These are phyloP conservation scores for Poecilia velifera DNA, from an alignment of 2,797 vertebrate genomes.

Conservation along the genomic window DNA sequence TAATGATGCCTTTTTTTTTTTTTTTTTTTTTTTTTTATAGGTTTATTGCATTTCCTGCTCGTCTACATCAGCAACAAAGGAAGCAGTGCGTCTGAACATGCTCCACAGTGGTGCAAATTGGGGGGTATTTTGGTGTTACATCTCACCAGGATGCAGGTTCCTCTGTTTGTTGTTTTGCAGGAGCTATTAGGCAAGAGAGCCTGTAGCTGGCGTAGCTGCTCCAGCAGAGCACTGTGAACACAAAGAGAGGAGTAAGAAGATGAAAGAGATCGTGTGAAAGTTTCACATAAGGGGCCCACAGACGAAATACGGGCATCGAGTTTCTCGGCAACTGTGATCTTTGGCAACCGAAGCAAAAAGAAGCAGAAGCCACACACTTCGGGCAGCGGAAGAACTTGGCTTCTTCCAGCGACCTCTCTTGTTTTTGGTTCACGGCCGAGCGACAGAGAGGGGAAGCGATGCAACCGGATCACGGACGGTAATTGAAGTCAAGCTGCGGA, in stretches of 20 bases:
- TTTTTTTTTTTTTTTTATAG: neutral
- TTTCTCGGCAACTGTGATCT: slow-evolving; percentile 29
- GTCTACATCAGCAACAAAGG: slow-evolving; percentile 10
- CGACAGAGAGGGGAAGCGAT: slow-evolving; percentile 1
- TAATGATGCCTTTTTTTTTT: slow-evolving; percentile 17
- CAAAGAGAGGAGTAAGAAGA: slow-evolving; percentile 32
- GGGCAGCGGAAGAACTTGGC: neutral
- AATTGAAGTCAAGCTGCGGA: neutral
- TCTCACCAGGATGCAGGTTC: slow-evolving; percentile 89
- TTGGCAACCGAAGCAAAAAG: slow-evolving; percentile 15
- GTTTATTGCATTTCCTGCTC: neutral
- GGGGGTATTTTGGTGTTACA: slow-evolving; percentile 3
- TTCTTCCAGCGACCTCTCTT: slow-evolving; percentile 16
- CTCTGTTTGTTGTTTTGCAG: slow-evolving; percentile 84
- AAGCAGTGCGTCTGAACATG: neutral
- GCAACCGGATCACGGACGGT: slow-evolving; percentile 9
- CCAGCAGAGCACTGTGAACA: slow-evolving; percentile 85
- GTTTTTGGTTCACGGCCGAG: neutral
- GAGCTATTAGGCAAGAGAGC: slow-evolving; percentile 82
- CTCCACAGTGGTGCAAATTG: slow-evolving; percentile 14
- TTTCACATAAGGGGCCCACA: slow-evolving; percentile 7
- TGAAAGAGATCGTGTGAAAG: slow-evolving; percentile 22
- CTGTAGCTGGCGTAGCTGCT: slow-evolving; percentile 90
- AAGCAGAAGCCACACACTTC: neutral
- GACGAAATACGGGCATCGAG: slow-evolving; percentile 9